Evolutionary conservation across 2,888 invertebrate genomes (phyloP).

Genomic region (Erebia aethiops): DNA sequence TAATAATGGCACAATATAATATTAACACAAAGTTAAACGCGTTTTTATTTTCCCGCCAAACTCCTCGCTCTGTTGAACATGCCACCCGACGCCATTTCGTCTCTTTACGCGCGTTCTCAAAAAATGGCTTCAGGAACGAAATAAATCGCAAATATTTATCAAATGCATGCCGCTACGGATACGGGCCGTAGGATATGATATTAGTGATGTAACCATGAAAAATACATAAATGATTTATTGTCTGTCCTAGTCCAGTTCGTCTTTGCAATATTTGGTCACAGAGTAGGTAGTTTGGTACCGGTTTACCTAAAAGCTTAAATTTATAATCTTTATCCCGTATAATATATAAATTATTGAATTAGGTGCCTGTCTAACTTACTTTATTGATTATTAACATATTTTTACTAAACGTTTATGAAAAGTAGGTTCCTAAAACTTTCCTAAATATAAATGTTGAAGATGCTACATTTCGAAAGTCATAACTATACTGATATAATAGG

Average conservation of each 20-base stretch:
- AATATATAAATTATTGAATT: too few relatives aligned
- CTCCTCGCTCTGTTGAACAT: conserved; percentile 63
- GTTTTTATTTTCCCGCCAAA: conserved; percentile 79
- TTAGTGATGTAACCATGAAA: conserved; percentile 19
- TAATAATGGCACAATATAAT: conserved; percentile 83
- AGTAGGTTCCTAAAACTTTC: too few relatives aligned
- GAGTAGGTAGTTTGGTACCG: too few relatives aligned
- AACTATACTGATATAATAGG: too few relatives aligned
- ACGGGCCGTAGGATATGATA: conserved; percentile 50
- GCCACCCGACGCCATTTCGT: conserved; percentile 62
- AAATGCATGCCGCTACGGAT: conserved; percentile 59
- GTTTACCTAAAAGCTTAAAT: too few relatives aligned
- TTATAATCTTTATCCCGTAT: too few relatives aligned
- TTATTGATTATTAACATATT: too few relatives aligned
- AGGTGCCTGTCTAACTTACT: too few relatives aligned
- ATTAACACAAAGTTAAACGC: conserved; percentile 83
- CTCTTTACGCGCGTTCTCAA: conserved; percentile 67
- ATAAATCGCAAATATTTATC: conserved; percentile 80
- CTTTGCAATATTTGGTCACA: not conserved
- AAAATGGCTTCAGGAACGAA: conserved; percentile 71
- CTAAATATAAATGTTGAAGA: too few relatives aligned
- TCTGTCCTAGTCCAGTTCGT: too few relatives aligned
- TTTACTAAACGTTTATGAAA: too few relatives aligned
- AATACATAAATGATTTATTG: not conserved
- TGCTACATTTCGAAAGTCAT: too few relatives aligned